A percentile compares a stretch with the other conserved stretches of the same genome.
Conservation (phyloP, 2,797 vertebrate species). For the Holocentrus rufus region DNA sequence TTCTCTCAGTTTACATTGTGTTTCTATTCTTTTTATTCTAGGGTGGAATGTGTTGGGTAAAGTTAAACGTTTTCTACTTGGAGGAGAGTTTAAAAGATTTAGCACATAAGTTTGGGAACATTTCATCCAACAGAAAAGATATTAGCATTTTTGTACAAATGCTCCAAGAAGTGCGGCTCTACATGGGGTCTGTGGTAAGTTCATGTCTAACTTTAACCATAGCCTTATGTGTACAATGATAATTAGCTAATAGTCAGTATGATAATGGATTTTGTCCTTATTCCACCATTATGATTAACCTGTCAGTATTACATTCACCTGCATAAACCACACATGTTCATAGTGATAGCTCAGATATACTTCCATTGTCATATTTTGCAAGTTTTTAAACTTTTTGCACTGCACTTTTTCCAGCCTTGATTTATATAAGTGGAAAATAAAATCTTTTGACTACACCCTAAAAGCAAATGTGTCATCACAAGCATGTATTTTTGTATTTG, state of each 20-base stretch:
- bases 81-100: constrained; percentile 82
- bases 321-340: no score
- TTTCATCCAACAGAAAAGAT: constrained; percentile 84
- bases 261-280: no score
- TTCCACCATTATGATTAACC: no score
- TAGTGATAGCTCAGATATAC: no score
- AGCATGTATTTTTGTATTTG: not conserved
- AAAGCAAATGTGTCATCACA: not conserved
- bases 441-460: not conserved
- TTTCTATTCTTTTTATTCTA: constrained; percentile 50
- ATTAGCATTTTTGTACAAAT: constrained; percentile 82
- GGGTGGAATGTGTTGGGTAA: constrained; percentile 84
- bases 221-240: not conserved
- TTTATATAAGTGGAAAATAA: no score
- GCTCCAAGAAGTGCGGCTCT: constrained; percentile 78
- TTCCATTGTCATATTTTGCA: no score
- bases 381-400: no score
- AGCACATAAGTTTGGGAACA: constrained; percentile 83
- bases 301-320: no score
- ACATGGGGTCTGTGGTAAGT: constrained; percentile 74
- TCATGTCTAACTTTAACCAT: not conserved
- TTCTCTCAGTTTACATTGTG: not conserved
- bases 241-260: no score
- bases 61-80: constrained; percentile 82
- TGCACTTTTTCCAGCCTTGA: no score